phyloP scores from a whole-genome alignment of 1,140 invertebrate species.

The Pseudoatta argentina region DNA sequence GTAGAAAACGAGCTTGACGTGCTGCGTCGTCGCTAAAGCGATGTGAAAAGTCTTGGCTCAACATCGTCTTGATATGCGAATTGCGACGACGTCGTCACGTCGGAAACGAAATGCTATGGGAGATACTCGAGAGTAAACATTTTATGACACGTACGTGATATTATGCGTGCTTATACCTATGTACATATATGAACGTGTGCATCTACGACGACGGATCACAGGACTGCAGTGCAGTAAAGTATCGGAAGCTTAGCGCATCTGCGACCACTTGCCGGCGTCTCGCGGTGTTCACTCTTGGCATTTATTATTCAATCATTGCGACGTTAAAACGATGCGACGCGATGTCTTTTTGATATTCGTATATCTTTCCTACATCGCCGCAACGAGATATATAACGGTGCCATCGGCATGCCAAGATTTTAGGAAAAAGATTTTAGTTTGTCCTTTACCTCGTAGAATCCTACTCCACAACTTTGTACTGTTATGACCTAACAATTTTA shows the following conservation, averaged over 20 bases:
- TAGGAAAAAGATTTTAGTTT: constrained; percentile 21
- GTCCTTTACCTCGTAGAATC: not conserved
- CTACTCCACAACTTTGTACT: not conserved
- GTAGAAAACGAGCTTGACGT: not conserved
- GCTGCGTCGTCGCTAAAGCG: not conserved
- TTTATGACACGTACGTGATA: constrained; percentile 63
- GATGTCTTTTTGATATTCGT: constrained; percentile 27
- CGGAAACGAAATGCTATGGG: constrained; percentile 41
- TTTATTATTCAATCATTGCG: constrained; percentile 82
- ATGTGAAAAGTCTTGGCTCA: not conserved
- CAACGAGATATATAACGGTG: constrained; percentile 6
- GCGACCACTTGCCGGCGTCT: constrained; percentile 78
- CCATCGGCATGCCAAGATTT: constrained; percentile 35
- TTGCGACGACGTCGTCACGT: constrained; percentile 47
- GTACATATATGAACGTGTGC: not conserved
- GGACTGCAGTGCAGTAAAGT: constrained; percentile 81
- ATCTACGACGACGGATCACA: constrained; percentile 16
- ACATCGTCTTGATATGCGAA: not conserved
- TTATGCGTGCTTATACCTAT: constrained; percentile 46
- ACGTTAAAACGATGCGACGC: constrained; percentile 48
- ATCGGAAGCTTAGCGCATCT: constrained; percentile 80
- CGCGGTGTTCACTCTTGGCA: constrained; percentile 72
- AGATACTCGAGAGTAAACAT: constrained; percentile 60
- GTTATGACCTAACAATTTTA: not conserved
- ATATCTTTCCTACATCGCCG: not conserved